Conservation (phyloP, 64 coral and sea anemone species). For the Trachythela sp. region DNA sequence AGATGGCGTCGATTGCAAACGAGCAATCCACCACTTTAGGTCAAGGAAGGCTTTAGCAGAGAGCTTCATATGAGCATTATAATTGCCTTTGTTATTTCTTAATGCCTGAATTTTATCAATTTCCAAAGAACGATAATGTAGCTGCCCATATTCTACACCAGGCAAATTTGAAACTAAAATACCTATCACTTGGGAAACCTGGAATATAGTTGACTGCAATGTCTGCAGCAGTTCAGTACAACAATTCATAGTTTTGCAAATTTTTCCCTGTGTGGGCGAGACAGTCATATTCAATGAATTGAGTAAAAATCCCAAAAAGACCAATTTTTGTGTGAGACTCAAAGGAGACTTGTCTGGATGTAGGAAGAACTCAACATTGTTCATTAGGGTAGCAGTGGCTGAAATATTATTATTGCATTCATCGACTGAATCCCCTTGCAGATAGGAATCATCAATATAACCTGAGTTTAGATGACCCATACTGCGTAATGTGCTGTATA, state of each 20-base stretch:
- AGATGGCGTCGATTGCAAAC: too few species aligned
- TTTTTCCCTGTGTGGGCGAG: neutral
- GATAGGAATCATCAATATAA: slow-evolving; percentile 16
- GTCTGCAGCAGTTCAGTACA: neutral
- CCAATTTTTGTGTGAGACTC: neutral
- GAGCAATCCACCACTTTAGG: neutral
- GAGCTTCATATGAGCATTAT: neutral
- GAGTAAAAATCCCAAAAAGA: neutral
- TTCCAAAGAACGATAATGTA: neutral
- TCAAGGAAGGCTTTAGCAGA: neutral
- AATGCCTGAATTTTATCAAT: neutral
- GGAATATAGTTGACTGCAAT: neutral
- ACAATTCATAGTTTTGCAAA: neutral
- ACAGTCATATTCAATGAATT: neutral
- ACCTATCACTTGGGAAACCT: neutral
- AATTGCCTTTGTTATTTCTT: neutral
- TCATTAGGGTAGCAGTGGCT: neutral
- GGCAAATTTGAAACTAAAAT: neutral
- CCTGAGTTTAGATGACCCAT: neutral
- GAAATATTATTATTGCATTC: neutral
- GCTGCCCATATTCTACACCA: neutral
- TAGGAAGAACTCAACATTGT: neutral
- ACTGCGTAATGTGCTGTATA: neutral
- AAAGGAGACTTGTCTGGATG: neutral
- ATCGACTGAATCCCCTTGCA: neutral